Evolutionary conservation across 1,140 invertebrate species (phyloP), one percentile per base, ranked within the genome.

Genomic region (Microplitis demolitor): DNA sequence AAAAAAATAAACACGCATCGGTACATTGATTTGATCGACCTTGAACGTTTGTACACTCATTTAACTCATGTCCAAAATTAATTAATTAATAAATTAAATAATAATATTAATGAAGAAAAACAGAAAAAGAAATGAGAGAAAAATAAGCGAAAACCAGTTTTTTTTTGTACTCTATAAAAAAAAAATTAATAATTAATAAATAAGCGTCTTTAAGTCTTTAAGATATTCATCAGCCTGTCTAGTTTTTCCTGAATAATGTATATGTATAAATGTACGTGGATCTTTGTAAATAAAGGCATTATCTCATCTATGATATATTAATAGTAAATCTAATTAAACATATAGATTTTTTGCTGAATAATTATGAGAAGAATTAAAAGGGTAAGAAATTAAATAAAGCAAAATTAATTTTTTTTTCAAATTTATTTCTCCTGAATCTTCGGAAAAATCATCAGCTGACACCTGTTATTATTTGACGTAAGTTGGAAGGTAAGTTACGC

Each of bases 261-360:
- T 45, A 77, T 77, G 74, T 75, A 77, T 75, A 75, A 77, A 74
- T 77, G 76, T 77, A 77, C 73, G 76, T 77, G 73, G 71, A 75
- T 75, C 76, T 77, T 73, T 77, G 76, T 77, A 77, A 77, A 77
- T 77, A 77, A 75, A 77, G 73, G 76, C 76, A 73, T 73, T 75
- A 77, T 74, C 76, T 77, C 71, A 77, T 71, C 70, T 74, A 67
- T 24, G 71, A 72, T 58, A 71, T 53, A 72, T 64, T 6, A 45
- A 45, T 11, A 45, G 39, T 45, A 6, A 6, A 45, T 45, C 39
- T 6, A 45, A 9, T 11, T 6, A 45, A 45, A 45, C 5, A 45
- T 45, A 45, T 11, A 45, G 39, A 45, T 45, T 45, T 54, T 11
- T 54, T 54, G 53, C 16, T 53, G 39, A 68, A 67, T 58, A 64